Evolutionary conservation across 2,888 invertebrate species (phyloP), one percentile per base, ranked within the genome.

Genomic region (Caenorhabditis macrosperma): DNA sequence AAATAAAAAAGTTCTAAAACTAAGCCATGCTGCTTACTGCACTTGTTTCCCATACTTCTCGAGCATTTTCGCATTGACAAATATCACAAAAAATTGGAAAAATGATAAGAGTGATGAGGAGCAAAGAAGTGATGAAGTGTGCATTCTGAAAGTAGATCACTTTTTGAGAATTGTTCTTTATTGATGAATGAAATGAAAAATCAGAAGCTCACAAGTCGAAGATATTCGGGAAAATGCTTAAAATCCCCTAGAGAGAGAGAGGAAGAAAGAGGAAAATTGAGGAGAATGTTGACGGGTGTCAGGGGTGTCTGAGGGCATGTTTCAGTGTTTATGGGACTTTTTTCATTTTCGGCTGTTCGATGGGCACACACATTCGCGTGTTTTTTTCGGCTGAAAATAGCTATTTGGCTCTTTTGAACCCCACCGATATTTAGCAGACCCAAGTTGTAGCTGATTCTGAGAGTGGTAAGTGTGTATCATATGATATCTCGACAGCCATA

Each of bases 41-140:
- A 78, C 69, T 61, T 67, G 72, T 55, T 61, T 72, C 26, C 78
- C 78, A 78, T 72, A 72, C 61, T 78, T 78, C 57, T 72, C 78
- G 22, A 71, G 44, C 48, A 38, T 22, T 72, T 64, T 72, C 3
- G 26, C 26, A 30, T 22, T 35, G 57, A 3, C 2, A 3, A 12
- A 12, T 15, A 5, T 15, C 3, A 2, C 38, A 12, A 38, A 9
- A 38, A 38, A 38, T 5, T 10, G 38, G 15, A 38, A 38, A 10
- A 38, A 15, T 10, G 38, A 38, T 5, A 38, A 38, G 9, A 38
- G 15, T 9, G 3, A 2, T 12, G 15, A 12, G 9, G 15, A 38
- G 15, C 2, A 10, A 38, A n/a, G n/a, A n/a, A n/a, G n/a, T n/a
- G 38, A 12, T 5, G 38, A 38, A 38, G 15, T 38, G n/a, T n/a